These are phyloP conservation scores for Maconellicoccus hirsutus DNA, from an alignment of 1,140 invertebrate genomes.

Conservation along the genomic window DNA sequence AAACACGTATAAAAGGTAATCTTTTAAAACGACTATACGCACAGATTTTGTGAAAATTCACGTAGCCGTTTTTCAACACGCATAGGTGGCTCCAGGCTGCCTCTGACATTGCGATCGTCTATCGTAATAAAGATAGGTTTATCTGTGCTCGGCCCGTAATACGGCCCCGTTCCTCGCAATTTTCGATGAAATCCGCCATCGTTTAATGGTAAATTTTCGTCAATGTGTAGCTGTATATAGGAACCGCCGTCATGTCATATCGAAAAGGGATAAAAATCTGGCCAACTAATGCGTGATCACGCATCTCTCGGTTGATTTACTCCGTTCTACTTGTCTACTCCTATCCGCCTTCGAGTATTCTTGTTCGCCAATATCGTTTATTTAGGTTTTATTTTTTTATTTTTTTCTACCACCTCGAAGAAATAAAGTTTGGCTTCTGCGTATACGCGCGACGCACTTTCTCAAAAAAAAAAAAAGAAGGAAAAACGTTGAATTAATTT, in stretches of 20 bases:
- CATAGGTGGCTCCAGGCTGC: conserved; percentile 18
- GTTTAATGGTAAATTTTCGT: conserved; percentile 19
- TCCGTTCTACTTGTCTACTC: neutral
- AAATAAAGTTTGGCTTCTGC: neutral
- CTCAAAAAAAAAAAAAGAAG: too few relatives aligned
- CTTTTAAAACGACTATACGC: conserved; percentile 13
- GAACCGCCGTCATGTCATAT: conserved; percentile 13
- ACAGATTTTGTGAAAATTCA: conserved; percentile 8
- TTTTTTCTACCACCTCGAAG: neutral
- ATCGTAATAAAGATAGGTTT: conserved; percentile 19
- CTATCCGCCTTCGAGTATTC: conserved; percentile 1
- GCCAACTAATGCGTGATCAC: conserved; percentile 13
- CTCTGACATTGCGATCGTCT: conserved; percentile 18
- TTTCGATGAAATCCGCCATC: conserved; percentile 13
- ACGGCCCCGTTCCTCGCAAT: conserved; percentile 3
- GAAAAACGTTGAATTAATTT: neutral
- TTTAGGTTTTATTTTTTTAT: neutral
- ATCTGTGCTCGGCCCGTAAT: conserved; percentile 7
- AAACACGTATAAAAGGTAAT: conserved; percentile 15
- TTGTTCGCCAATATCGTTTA: conserved; percentile 1
- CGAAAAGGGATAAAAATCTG: conserved; percentile 21
- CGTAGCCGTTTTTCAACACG: conserved; percentile 9
- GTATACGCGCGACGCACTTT: neutral
- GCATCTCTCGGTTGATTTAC: neutral
- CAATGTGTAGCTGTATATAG: neutral